A percentile compares a stretch with the other conserved stretches of the same genome.
Evolutionary conservation across 2,797 vertebrate species (phyloP).

Genomic region (Mus minutoides): DNA sequence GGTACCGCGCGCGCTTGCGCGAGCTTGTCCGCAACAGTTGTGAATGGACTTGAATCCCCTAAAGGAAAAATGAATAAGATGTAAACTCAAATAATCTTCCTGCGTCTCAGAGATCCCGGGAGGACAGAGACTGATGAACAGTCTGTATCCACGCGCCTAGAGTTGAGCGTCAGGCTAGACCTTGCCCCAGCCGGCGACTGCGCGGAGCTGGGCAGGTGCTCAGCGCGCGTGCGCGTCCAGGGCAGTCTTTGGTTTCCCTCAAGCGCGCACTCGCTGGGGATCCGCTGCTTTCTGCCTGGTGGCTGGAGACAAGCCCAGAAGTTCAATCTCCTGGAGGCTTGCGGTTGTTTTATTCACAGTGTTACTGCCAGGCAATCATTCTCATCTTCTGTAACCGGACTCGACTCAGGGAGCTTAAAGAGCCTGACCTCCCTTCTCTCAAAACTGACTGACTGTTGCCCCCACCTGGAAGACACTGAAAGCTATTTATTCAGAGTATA

Average conservation of each 20-base stretch:
- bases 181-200: accelerated
- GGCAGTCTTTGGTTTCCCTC: neutral
- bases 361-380: conserved; percentile 58
- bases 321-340: neutral
- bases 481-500: conserved; percentile 64
- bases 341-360: neutral
- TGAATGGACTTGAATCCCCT: neutral
- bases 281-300: neutral
- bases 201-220: neutral
- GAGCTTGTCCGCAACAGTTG: neutral
- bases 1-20: neutral
- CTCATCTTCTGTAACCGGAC: conserved; percentile 69
- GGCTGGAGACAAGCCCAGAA: neutral
- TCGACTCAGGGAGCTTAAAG: conserved; percentile 73
- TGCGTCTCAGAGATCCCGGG: neutral
- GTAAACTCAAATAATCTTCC: neutral
- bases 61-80: neutral
- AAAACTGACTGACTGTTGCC: conserved; percentile 86
- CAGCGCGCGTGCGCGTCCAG: conserved; percentile 69
- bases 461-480: conserved; percentile 86
- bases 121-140: neutral
- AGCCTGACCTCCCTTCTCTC: conserved; percentile 58
- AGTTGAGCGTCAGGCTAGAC: accelerated
- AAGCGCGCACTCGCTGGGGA: neutral
- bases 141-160: accelerated